phyloP scores from a whole-genome alignment of 2,888 invertebrate genomes.

The Megastigmus dorsalis region DNA sequence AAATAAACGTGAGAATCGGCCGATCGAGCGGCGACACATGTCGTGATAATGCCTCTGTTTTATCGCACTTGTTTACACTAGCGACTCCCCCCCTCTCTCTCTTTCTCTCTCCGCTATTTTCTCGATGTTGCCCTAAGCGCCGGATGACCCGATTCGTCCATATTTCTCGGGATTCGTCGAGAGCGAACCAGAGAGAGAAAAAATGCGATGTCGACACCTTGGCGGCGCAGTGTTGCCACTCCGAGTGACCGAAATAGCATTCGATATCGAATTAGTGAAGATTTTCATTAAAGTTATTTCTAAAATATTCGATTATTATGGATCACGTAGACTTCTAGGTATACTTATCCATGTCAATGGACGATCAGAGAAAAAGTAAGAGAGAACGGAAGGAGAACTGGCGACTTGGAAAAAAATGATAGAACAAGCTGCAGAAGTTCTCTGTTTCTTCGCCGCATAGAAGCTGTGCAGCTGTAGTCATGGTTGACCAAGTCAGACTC shows the following conservation, averaged over 20 bases:
- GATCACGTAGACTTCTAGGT: too few relatives aligned
- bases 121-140: constrained; percentile 38
- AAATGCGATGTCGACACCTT: not conserved
- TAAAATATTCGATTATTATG: too few relatives aligned
- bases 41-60: constrained; percentile 49
- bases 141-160: constrained; percentile 39
- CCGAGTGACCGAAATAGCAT: too few relatives aligned
- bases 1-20: constrained; percentile 47
- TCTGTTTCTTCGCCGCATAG: constrained; percentile 1
- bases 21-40: constrained; percentile 39
- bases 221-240: too few relatives aligned
- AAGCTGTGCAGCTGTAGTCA: not conserved
- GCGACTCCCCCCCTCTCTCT: not conserved
- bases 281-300: too few relatives aligned
- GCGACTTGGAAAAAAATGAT: too few relatives aligned
- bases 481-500: not conserved
- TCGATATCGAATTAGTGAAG: too few relatives aligned
- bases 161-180: not conserved
- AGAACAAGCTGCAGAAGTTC: too few relatives aligned
- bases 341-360: too few relatives aligned
- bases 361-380: too few relatives aligned
- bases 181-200: not conserved
- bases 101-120: constrained; percentile 6
- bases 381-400: too few relatives aligned
- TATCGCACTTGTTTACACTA: constrained; percentile 52